Conservation (phyloP, 2,888 invertebrate genomes). For the Troglohyphantes excavatus region DNA sequence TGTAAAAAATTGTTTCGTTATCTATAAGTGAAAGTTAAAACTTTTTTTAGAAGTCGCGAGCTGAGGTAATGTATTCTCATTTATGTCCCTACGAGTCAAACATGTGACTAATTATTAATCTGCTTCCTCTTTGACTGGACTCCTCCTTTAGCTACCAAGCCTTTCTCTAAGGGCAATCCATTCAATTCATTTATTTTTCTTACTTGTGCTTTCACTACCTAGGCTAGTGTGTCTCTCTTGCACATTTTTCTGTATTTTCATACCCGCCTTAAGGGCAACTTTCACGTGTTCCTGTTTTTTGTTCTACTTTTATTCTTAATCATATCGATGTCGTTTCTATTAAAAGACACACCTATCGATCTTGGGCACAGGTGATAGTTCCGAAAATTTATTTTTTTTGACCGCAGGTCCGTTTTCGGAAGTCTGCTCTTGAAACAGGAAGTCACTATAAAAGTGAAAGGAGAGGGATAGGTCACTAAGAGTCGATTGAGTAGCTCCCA, state of each 20-base stretch:
- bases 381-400: constrained; percentile 19
- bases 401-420: constrained; percentile 41
- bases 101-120: constrained; percentile 20
- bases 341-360: constrained; percentile 68
- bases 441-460: constrained; percentile 71
- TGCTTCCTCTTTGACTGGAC: constrained; percentile 36
- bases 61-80: constrained; percentile 19
- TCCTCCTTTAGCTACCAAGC: constrained; percentile 57
- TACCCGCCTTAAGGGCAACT: constrained; percentile 45
- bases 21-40: constrained; percentile 30
- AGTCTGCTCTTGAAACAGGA: constrained; percentile 54
- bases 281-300: constrained; percentile 64
- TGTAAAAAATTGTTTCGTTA: not conserved
- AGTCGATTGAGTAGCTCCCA: constrained; percentile 23
- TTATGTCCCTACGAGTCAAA: constrained; percentile 5
- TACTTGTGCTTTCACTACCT: constrained; percentile 1
- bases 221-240: not conserved
- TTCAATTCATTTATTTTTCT: not conserved
- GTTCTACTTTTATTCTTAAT: constrained; percentile 57
- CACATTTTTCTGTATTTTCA: constrained; percentile 1
- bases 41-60: not conserved
- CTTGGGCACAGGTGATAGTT: constrained; percentile 51
- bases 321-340: constrained; percentile 63
- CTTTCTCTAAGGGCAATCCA: constrained; percentile 55
- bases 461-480: constrained; percentile 6